Base-by-base conservation (phyloP, 2,797 vertebrate species). In the Parauchenoglanis ngamensis region DNA sequence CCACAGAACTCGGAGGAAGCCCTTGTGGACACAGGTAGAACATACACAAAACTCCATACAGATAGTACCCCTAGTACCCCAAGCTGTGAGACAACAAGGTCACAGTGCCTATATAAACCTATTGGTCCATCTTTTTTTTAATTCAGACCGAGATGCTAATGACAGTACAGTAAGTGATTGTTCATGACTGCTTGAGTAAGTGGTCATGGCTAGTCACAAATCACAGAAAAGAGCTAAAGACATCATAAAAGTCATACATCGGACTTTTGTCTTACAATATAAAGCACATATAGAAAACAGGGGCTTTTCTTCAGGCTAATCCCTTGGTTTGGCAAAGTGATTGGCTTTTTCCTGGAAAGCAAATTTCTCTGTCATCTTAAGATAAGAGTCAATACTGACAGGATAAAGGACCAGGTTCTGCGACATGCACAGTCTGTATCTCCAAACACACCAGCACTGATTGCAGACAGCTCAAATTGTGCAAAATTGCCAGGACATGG, bases 311-410 rank as follows among this genome's bases (percentile, higher is more conserved):
- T 25, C 57, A 80, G 21, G 7, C 78, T 44, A 44, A 59, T 80
- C 23, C 11, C 40, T 80, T 80, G 76, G 35, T 7, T 44, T 59
- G 75, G 75, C 52, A 10, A 17, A 77, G 52, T 56, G 31, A 19
- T 59, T 79, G 31, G 31, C 77, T 21, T 57, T 83, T 81, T 46
- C 78, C 28, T 85, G 61, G 44, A 85, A 86, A 81, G 49, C 52
- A 25, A 79, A 77, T 75, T 80, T 54, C 11, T 56, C 49, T 61
- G 61, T 83, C 77, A 79, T 82, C 78, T 83, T 35, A 61, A 75
- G 65, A 86, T 54, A 85, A 81, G 44, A 61, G 79, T 40, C 72
- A 77, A 73, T 52, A 56, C 75, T 4, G 35, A 87, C 56, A 63
- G 35, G 57, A 81, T 63, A 61, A 59, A 61, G 11, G 12, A 35